These are phyloP conservation scores for Stercorarius parasiticus DNA, from an alignment of 2,113 vertebrate species.

Conservation along the genomic window DNA sequence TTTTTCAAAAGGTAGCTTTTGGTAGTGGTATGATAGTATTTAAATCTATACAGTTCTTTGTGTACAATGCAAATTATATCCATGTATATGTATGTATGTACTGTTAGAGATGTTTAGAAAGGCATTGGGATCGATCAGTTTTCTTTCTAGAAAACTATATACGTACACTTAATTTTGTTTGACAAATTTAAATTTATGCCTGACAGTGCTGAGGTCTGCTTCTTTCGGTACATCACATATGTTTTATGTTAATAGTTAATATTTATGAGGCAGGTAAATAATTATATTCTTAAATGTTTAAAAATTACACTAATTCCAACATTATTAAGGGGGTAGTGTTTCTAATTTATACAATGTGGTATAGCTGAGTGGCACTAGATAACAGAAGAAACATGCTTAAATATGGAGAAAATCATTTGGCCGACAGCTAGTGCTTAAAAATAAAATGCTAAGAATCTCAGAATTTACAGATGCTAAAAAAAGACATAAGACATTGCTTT, in stretches of 20 bases:
- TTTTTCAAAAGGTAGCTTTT: conserved; percentile 3
- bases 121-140: not conserved
- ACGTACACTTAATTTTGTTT: not conserved
- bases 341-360: conserved; percentile 40
- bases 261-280: conserved; percentile 66
- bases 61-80: not conserved
- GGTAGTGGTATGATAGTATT: not conserved
- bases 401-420: conserved; percentile 12
- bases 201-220: not conserved
- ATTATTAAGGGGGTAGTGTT: conserved; percentile 59
- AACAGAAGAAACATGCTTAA: conserved; percentile 45
- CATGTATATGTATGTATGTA: too few relatives aligned
- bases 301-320: conserved; percentile 66
- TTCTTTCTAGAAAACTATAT: not conserved
- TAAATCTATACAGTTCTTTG: not conserved
- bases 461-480: conserved; percentile 40
- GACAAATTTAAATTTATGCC: not conserved
- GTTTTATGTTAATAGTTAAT: conserved; percentile 56
- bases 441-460: conserved; percentile 44
- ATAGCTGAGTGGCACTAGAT: conserved; percentile 43
- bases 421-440: conserved; percentile 24
- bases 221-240: not conserved
- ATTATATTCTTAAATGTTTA: conserved; percentile 60
- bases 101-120: not conserved
- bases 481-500: not conserved